Percentiles rank a stretch among this genome's conserved stretches.
Conservation (phyloP, 1,140 invertebrate genomes). For the Mylabris phalerata region DNA sequence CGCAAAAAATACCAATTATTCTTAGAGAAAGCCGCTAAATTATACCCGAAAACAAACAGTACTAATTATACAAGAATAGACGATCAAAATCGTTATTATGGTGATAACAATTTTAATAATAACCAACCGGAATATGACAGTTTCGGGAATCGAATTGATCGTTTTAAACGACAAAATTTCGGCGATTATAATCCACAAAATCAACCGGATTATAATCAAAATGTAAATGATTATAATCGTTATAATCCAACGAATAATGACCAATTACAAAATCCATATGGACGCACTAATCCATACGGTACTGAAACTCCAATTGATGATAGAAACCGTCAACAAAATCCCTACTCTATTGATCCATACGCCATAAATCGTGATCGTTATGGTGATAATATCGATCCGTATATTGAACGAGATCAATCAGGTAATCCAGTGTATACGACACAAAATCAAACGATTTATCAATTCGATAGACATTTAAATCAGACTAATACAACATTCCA, state of each 20-base stretch:
- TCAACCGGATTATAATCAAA: conserved; percentile 2
- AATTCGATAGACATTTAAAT: background rate
- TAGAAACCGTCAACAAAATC: conserved; percentile 24
- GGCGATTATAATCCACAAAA: conserved; percentile 18
- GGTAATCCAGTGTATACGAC: too few species aligned
- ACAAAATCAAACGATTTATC: background rate
- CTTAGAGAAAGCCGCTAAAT: conserved; percentile 47
- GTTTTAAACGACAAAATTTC: conserved; percentile 30
- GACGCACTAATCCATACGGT: background rate
- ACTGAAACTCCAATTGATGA: background rate
- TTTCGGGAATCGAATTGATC: conserved; percentile 15
- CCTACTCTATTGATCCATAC: conserved; percentile 31
- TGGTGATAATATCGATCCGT: conserved; percentile 38
- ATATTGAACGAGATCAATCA: conserved; percentile 20
- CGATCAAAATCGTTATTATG: conserved; percentile 9
- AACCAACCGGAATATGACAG: conserved; percentile 7
- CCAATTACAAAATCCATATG: background rate
- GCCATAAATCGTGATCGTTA: conserved; percentile 33
- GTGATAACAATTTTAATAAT: background rate
- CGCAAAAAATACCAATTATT: conserved; percentile 56
- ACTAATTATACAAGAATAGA: conserved; percentile 1
- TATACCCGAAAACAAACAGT: conserved; percentile 36
- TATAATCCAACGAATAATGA: background rate
- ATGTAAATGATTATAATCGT: background rate
- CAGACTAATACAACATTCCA: conserved; percentile 31